These are phyloP conservation scores for rabbit (Oryctolagus cuniculus) DNA, from an alignment of 2,113 vertebrate genomes.

Conservation along the genomic window DNA sequence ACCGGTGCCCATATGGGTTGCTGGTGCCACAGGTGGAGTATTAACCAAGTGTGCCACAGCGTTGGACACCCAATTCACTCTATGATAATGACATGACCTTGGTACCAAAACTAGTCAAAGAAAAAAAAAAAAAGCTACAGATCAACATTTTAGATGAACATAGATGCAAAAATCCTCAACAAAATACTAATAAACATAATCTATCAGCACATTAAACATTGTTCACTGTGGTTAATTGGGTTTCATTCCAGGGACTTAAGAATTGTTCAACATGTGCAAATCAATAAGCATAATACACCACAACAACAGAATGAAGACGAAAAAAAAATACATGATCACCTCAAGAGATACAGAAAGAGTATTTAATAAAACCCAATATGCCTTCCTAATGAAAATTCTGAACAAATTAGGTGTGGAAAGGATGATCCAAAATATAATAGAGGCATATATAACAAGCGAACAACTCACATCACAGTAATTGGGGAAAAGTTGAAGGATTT, in stretches of 20 bases:
- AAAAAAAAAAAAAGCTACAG: no score
- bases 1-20: no score
- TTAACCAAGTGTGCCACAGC: no score
- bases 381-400: not conserved
- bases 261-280: not conserved
- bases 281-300: not conserved
- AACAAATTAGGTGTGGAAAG: not conserved
- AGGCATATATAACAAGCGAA: not conserved
- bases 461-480: not conserved
- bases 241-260: not conserved
- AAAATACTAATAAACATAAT: not conserved
- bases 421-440: not conserved
- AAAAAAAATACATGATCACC: not conserved
- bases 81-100: no score
- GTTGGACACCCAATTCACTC: no score
- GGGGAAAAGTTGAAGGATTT: not conserved
- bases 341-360: not conserved
- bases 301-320: not conserved
- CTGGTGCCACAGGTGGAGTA: no score
- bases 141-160: no score
- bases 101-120: no score
- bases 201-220: not conserved
- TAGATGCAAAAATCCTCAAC: no score
- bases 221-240: not conserved
- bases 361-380: not conserved